Conservation (phyloP, 2,113 vertebrate species). For the Macquaria ambigua region DNA sequence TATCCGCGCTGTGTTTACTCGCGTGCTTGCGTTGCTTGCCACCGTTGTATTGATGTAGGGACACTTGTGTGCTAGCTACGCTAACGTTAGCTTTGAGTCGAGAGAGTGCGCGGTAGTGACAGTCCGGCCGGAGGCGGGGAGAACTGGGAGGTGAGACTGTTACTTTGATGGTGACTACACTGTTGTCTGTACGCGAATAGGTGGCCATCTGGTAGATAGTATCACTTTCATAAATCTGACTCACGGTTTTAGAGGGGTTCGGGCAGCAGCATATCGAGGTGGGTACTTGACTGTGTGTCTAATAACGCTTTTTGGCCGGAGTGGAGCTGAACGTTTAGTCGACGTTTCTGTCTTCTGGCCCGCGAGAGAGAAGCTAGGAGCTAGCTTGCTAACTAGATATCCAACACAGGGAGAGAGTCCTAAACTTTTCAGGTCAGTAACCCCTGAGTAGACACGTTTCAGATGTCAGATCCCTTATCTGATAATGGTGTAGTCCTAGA, state of each 20-base stretch:
- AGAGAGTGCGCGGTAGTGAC: constrained; percentile 72
- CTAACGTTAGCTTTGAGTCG: constrained; percentile 75
- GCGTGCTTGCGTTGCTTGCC: constrained; percentile 7
- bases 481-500: no score
- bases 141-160: constrained; percentile 73
- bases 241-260: background rate
- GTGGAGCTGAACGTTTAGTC: constrained; percentile 65
- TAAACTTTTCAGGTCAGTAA: constrained; percentile 71
- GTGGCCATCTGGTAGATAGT: constrained; percentile 38
- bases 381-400: constrained; percentile 75
- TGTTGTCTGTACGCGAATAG: constrained; percentile 54
- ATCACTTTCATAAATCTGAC: constrained; percentile 30
- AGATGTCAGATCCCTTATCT: background rate
- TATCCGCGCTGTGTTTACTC: background rate
- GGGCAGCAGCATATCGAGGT: constrained; percentile 32
- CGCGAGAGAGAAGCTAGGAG: constrained; percentile 64
- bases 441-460: constrained; percentile 3
- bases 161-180: constrained; percentile 75
- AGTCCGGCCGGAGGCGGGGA: constrained; percentile 82
- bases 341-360: constrained; percentile 73
- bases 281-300: constrained; percentile 25
- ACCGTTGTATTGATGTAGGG: constrained; percentile 44
- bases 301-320: constrained; percentile 21
- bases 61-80: constrained; percentile 65
- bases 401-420: constrained; percentile 45